Evolutionary conservation across 2,888 invertebrate genomes (phyloP).

Genomic region (Pandemis cinnamomeana): DNA sequence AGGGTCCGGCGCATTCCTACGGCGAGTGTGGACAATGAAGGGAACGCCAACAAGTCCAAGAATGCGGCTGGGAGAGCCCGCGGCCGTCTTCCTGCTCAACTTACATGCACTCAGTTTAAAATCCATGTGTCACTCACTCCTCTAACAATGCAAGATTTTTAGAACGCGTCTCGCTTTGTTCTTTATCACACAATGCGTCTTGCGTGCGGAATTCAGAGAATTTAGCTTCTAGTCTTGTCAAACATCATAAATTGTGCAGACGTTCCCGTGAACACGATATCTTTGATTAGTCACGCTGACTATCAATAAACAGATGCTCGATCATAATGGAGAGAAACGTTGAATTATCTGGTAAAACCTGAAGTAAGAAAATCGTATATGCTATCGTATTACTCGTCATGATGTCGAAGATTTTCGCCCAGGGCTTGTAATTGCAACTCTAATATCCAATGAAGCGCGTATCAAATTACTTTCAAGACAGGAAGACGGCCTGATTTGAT

Average conservation of each 20-base stretch:
- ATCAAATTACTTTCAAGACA: slow-evolving; percentile 46
- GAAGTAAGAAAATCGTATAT: neutral
- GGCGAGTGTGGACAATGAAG: slow-evolving; percentile 63
- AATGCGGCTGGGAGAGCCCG: slow-evolving; percentile 71
- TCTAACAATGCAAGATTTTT: slow-evolving; percentile 9
- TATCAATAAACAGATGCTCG: neutral
- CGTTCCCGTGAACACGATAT: neutral
- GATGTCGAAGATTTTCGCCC: neutral
- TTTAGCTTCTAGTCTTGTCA: slow-evolving; percentile 26
- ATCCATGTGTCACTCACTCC: neutral
- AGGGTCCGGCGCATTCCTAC: slow-evolving; percentile 64
- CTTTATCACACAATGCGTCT: slow-evolving; percentile 22
- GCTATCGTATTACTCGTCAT: neutral
- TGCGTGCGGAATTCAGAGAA: slow-evolving; percentile 27
- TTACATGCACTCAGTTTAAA: slow-evolving; percentile 6
- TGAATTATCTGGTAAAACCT: neutral
- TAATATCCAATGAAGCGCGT: slow-evolving; percentile 24
- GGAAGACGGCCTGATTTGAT: slow-evolving; percentile 53
- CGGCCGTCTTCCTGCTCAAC: slow-evolving; percentile 57
- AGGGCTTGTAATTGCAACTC: slow-evolving; percentile 1
- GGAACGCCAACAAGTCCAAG: slow-evolving; percentile 59
- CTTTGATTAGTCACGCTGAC: slow-evolving; percentile 6
- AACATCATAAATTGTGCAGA: neutral
- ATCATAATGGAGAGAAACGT: neutral
- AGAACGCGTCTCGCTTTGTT: slow-evolving; percentile 24